Evolutionary conservation across 2,888 invertebrate genomes (phyloP).

Genomic region (Zaprionus bogoriensis): DNA sequence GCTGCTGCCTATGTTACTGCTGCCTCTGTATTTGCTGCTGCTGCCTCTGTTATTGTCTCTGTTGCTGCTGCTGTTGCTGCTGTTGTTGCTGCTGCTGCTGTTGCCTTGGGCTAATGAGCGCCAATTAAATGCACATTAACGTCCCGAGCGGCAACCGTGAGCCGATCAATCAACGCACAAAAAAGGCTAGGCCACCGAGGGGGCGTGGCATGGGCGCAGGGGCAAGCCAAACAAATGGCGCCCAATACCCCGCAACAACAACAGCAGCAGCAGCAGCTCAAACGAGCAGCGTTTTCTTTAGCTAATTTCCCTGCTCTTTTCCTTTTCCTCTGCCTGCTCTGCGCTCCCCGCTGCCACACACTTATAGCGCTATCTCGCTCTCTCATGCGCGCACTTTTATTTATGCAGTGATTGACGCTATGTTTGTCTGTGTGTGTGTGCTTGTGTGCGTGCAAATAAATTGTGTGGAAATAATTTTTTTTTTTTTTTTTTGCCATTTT

Average conservation of each 20-base stretch:
- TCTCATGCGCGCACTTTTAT: not conserved
- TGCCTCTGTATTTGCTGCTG: not conserved
- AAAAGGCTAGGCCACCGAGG: slow-evolving; percentile 6
- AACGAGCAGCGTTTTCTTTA: not conserved
- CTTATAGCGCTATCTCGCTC: slow-evolving; percentile 3
- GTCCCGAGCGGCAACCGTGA: slow-evolving; percentile 25
- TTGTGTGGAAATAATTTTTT: slow-evolving; percentile 68
- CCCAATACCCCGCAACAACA: not conserved
- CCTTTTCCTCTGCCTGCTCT: not conserved
- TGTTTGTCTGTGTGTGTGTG: slow-evolving; percentile 34
- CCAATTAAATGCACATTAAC: slow-evolving; percentile 67
- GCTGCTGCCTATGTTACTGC: not conserved
- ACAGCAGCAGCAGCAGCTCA: not conserved
- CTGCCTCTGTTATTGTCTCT: not conserved
- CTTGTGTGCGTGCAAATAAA: slow-evolving; percentile 60
- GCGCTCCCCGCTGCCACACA: not conserved
- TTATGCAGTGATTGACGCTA: slow-evolving; percentile 41
- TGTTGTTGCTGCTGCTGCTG: not conserved
- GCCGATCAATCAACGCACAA: slow-evolving; percentile 51
- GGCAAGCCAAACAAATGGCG: slow-evolving; percentile 11
- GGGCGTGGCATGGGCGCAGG: too few relatives aligned
- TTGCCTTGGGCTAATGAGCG: slow-evolving; percentile 54
- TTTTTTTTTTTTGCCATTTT: slow-evolving; percentile 23
- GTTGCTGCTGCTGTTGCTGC: slow-evolving; percentile 4
- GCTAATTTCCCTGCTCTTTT: not conserved